phyloP scores from a whole-genome alignment of 64 coral and sea anemone species.

The Montipora cactus region DNA sequence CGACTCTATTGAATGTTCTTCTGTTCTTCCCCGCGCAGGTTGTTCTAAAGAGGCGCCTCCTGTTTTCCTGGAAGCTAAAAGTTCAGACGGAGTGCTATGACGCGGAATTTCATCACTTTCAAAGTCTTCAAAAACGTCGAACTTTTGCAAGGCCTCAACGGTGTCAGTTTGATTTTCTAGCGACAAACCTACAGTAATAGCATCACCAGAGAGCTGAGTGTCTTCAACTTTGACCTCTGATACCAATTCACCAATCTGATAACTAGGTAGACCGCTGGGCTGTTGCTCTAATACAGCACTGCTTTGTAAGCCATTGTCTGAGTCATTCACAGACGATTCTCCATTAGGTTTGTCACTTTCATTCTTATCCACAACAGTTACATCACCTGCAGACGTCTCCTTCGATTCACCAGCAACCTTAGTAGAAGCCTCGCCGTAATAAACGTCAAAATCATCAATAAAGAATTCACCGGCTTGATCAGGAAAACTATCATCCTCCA shows the following conservation, averaged over 20 bases:
- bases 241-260: not conserved
- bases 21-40: not conserved
- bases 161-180: not conserved
- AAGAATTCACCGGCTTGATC: constrained; percentile 55
- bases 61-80: not conserved
- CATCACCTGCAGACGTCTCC: not conserved
- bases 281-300: not conserved
- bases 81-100: constrained; percentile 12
- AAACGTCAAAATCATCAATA: constrained; percentile 84
- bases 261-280: not conserved
- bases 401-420: not conserved
- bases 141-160: not conserved
- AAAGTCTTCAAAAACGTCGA: constrained; percentile 22
- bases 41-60: not conserved
- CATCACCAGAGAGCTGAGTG: no score
- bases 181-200: not conserved
- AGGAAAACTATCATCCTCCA: not conserved
- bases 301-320: not conserved
- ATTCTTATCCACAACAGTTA: not conserved
- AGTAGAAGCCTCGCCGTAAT: constrained; percentile 42
- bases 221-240: not conserved
- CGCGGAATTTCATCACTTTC: not conserved
- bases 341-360: not conserved
- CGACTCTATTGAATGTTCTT: not conserved
- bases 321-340: not conserved